Percentiles rank a stretch among this genome's conserved stretches.
Conservation (phyloP, 2,888 invertebrate species). For the Anodontia alba region DNA sequence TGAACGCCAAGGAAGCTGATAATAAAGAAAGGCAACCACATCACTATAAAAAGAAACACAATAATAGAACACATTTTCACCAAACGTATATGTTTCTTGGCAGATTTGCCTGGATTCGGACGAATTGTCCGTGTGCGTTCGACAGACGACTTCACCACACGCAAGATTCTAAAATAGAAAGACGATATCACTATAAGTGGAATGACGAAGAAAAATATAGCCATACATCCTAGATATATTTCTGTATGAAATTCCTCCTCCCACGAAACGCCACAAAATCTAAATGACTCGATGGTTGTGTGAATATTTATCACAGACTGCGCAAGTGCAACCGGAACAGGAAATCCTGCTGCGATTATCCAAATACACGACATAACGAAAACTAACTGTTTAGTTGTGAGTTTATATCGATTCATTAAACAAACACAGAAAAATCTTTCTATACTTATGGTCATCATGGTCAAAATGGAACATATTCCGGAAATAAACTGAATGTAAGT, state of each 20-base stretch:
- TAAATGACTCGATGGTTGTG: constrained; percentile 24
- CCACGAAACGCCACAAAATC: constrained; percentile 66
- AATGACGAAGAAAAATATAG: constrained; percentile 59
- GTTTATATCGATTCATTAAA: constrained; percentile 47
- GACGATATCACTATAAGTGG: constrained; percentile 59
- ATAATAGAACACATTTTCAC: constrained; percentile 68
- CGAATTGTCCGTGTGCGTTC: constrained; percentile 30
- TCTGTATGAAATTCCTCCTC: constrained; percentile 55
- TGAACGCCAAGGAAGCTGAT: constrained; percentile 67
- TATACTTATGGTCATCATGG: constrained; percentile 68
- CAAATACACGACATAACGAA: constrained; percentile 49
- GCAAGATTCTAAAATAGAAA: constrained; percentile 60
- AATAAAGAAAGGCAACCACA: constrained; percentile 71
- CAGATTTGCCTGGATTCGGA: constrained; percentile 38
- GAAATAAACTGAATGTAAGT: constrained; percentile 67
- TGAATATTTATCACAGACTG: constrained; percentile 48
- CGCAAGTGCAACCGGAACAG: constrained; percentile 64
- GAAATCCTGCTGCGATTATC: constrained; percentile 59
- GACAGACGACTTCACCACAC: constrained; percentile 47
- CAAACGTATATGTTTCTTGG: constrained; percentile 58
- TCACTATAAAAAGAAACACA: constrained; percentile 60
- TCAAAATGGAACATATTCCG: constrained; percentile 64
- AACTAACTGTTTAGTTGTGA: constrained; percentile 37
- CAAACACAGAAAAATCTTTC: constrained; percentile 64
- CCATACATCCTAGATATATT: constrained; percentile 62